phyloP scores from a whole-genome alignment of 1,140 invertebrate species.

The Papilio polytes region DNA sequence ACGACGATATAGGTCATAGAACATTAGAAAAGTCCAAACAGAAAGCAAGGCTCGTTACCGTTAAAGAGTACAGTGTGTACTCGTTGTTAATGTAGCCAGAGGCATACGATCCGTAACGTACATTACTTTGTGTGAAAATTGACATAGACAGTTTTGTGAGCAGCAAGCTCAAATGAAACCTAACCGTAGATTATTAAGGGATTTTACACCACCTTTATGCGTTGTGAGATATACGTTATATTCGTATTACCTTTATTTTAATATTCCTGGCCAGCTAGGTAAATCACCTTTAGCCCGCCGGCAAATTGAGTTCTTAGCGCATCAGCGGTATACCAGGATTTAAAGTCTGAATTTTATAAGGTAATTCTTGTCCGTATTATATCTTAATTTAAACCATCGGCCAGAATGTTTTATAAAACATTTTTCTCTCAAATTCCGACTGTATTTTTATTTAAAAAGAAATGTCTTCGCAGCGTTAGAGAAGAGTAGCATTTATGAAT shows the following conservation, averaged over 20 bases:
- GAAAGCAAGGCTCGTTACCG: background rate
- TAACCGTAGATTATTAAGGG: conserved; percentile 59
- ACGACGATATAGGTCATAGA: background rate
- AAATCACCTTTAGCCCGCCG: conserved; percentile 36
- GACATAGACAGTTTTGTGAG: conserved; percentile 44
- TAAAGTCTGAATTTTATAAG: conserved; percentile 40
- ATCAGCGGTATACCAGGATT: conserved; percentile 38
- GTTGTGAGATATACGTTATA: conserved; percentile 52
- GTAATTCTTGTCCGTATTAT: conserved; percentile 40
- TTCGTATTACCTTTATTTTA: conserved; percentile 51
- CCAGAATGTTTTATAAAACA: background rate
- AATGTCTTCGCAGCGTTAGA: background rate
- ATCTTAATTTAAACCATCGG: conserved; percentile 9
- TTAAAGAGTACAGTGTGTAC: background rate
- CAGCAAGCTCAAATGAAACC: conserved; percentile 61
- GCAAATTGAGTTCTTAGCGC: conserved; percentile 41
- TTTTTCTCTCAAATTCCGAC: conserved; percentile 18
- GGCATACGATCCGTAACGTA: background rate
- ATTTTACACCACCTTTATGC: conserved; percentile 57
- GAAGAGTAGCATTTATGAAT: background rate
- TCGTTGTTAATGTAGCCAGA: background rate
- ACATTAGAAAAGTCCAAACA: background rate
- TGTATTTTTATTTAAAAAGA: conserved; percentile 8
- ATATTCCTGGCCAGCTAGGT: conserved; percentile 42
- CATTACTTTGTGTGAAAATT: conserved; percentile 44